Evolutionary conservation across 2,888 invertebrate species (phyloP).

Genomic region (Chymomyza caudatula): DNA sequence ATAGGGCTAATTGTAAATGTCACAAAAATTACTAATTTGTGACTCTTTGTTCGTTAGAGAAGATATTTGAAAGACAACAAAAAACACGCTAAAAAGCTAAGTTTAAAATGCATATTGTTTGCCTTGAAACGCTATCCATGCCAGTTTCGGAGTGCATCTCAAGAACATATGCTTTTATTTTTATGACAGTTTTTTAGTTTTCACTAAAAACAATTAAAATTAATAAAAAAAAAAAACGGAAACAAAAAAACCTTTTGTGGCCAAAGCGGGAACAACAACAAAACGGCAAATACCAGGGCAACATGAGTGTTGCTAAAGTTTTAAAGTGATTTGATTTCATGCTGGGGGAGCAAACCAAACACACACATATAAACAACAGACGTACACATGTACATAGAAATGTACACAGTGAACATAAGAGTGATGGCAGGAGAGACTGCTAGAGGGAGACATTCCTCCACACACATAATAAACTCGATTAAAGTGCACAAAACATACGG

Average conservation of each 20-base stretch:
- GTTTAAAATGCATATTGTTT: no score
- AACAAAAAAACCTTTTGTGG: conserved; percentile 10
- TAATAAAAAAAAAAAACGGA: conserved; percentile 50
- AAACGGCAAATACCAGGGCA: conserved; percentile 15
- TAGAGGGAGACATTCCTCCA: conserved; percentile 4
- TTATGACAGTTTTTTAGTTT: conserved; percentile 16
- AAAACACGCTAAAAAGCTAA: no score
- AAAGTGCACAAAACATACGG: conserved; percentile 63
- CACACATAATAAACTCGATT: conserved; percentile 67
- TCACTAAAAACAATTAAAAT: conserved; percentile 56
- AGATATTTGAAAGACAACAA: no score
- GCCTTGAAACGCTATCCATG: no score
- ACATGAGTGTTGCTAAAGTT: conserved; percentile 45
- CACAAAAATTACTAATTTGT: no score
- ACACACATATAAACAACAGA: conserved; percentile 1
- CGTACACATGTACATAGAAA: background rate
- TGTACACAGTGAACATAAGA: background rate
- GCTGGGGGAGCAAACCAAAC: background rate
- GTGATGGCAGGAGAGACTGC: no score
- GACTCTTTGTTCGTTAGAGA: no score
- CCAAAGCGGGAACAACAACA: background rate
- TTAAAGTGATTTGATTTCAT: conserved; percentile 42
- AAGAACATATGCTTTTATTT: conserved; percentile 3
- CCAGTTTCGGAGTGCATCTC: background rate
- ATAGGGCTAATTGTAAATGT: no score